Conservation (phyloP, 2,888 invertebrate species). For the Noctua fimbriata region DNA sequence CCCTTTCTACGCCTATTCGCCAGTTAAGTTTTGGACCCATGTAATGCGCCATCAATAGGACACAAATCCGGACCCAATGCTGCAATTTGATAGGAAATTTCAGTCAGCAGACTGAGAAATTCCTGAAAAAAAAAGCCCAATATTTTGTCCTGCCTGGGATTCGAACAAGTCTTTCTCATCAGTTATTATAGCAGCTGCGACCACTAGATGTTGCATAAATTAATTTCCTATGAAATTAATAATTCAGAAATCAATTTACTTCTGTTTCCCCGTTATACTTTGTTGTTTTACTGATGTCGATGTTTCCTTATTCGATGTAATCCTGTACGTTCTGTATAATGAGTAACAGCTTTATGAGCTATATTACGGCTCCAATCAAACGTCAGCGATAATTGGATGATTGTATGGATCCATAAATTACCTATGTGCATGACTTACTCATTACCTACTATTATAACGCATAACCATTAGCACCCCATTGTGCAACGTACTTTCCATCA, state of each 20-base stretch:
- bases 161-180: background rate
- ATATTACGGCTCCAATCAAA: slow-evolving; percentile 27
- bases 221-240: background rate
- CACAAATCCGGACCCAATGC: background rate
- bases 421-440: background rate
- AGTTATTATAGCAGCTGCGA: background rate
- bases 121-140: background rate
- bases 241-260: background rate
- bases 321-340: slow-evolving; percentile 13
- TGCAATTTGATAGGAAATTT: too few relatives aligned
- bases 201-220: too few relatives aligned
- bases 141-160: background rate
- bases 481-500: background rate
- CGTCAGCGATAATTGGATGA: slow-evolving; percentile 15
- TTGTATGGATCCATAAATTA: slow-evolving; percentile 30
- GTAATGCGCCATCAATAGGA: background rate
- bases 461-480: background rate
- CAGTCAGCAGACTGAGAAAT: background rate
- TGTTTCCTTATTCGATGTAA: slow-evolving; percentile 33
- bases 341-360: slow-evolving; percentile 19
- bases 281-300: background rate
- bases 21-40: background rate
- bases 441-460: background rate
- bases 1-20: background rate
- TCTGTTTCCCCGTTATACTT: background rate